phyloP scores from a whole-genome alignment of 2,888 invertebrate species.

The Epistrophella euchroma region DNA sequence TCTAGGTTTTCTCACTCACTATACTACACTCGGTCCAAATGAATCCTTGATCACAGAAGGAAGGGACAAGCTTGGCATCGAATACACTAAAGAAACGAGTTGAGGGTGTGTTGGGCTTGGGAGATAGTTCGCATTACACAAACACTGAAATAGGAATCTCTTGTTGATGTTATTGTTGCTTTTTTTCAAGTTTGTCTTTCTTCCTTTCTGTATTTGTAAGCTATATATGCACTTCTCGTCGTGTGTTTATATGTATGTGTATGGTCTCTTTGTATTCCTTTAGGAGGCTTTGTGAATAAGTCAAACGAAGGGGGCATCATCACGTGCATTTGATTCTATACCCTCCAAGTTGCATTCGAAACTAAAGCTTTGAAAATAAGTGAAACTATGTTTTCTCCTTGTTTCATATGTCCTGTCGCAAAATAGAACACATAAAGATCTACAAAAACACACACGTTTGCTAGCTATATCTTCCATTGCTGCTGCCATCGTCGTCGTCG shows the following conservation, averaged over 20 bases:
- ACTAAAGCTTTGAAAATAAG: conserved; percentile 55
- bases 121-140: conserved; percentile 63
- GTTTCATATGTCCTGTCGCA: conserved; percentile 58
- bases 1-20: no score
- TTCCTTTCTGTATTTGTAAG: not conserved
- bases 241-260: not conserved
- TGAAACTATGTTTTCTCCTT: conserved; percentile 56
- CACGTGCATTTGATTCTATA: conserved; percentile 53
- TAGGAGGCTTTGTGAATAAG: conserved; percentile 55
- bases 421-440: not conserved
- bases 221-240: not conserved
- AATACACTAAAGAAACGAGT: conserved; percentile 55
- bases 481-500: not conserved
- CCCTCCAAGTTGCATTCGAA: conserved; percentile 24
- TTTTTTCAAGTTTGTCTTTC: not conserved
- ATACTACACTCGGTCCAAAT: conserved; percentile 33
- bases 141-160: conserved; percentile 63
- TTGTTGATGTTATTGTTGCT: conserved; percentile 49
- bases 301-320: conserved; percentile 34
- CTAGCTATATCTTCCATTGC: not conserved
- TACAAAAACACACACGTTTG: not conserved
- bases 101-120: not conserved
- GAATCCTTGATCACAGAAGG: conserved; percentile 29
- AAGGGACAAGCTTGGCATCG: conserved; percentile 34
- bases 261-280: conserved; percentile 44